Evolutionary conservation across 2,888 invertebrate genomes (phyloP).

Genomic region (Tipula confusa): DNA sequence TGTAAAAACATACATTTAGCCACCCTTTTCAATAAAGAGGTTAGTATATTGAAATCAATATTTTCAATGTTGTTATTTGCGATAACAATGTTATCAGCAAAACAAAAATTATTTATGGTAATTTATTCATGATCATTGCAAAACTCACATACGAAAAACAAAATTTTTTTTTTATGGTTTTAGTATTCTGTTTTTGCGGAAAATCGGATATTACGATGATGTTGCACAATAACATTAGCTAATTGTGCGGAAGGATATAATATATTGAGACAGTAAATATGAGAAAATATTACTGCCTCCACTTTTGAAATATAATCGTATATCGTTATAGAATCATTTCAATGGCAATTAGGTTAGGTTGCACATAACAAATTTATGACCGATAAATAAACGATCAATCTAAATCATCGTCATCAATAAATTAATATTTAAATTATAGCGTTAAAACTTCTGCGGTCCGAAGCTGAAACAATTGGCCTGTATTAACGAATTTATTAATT

Average conservation of each 20-base stretch:
- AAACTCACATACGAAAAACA: neutral
- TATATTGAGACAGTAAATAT: neutral
- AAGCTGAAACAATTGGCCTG: too few relatives aligned
- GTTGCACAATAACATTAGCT: neutral
- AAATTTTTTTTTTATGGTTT: conserved; percentile 6
- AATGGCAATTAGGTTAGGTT: neutral
- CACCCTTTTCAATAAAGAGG: neutral
- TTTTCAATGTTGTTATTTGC: neutral
- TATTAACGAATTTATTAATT: too few relatives aligned
- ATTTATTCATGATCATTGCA: conserved; percentile 25
- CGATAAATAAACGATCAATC: neutral
- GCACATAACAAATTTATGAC: neutral
- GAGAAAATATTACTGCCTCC: neutral
- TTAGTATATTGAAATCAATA: neutral
- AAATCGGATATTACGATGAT: neutral
- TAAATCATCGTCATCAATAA: too few relatives aligned
- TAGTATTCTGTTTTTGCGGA: neutral
- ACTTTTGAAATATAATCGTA: neutral
- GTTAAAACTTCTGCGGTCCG: too few relatives aligned
- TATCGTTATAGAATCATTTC: neutral
- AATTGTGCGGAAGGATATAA: neutral
- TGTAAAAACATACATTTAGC: neutral
- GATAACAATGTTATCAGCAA: neutral
- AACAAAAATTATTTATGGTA: neutral
- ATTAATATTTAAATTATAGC: too few relatives aligned